A percentile compares a stretch with the other conserved stretches of the same genome.
phyloP scores from a whole-genome alignment of 2,113 vertebrate genomes.

The Parotia lawesii region DNA sequence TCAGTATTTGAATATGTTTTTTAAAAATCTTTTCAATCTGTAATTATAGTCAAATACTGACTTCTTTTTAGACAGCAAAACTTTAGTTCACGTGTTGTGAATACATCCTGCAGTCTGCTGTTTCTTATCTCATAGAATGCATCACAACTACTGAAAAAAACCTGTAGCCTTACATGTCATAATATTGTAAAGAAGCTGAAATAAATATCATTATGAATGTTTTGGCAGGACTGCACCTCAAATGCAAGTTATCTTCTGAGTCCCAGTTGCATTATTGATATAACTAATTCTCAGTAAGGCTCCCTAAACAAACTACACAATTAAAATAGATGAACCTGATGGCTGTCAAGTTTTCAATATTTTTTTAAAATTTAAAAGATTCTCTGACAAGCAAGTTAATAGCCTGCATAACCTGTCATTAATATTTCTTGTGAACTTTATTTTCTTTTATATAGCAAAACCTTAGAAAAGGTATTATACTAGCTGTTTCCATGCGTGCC shows the following conservation, averaged over 20 bases:
- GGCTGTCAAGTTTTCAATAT: background rate
- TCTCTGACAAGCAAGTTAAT: background rate
- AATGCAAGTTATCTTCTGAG: background rate
- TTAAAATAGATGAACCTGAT: background rate
- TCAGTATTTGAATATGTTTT: background rate
- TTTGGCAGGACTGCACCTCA: background rate
- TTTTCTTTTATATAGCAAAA: background rate
- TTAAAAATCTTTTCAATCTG: background rate
- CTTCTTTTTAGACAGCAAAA: background rate
- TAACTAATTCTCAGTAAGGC: background rate
- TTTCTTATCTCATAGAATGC: background rate
- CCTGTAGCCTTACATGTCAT: background rate
- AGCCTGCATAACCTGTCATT: background rate
- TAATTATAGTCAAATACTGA: background rate
- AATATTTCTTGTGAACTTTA: background rate
- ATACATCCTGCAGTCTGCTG: background rate
- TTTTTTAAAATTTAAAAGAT: background rate
- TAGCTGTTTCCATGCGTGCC: background rate
- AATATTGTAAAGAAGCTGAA: background rate
- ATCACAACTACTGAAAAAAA: background rate
- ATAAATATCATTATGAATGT: background rate
- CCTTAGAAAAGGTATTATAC: background rate
- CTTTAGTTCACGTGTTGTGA: background rate
- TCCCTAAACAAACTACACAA: background rate
- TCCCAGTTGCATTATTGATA: background rate